These are phyloP conservation scores for Latheticus oryzae DNA, from an alignment of 2,888 invertebrate species.

Conservation along the genomic window DNA sequence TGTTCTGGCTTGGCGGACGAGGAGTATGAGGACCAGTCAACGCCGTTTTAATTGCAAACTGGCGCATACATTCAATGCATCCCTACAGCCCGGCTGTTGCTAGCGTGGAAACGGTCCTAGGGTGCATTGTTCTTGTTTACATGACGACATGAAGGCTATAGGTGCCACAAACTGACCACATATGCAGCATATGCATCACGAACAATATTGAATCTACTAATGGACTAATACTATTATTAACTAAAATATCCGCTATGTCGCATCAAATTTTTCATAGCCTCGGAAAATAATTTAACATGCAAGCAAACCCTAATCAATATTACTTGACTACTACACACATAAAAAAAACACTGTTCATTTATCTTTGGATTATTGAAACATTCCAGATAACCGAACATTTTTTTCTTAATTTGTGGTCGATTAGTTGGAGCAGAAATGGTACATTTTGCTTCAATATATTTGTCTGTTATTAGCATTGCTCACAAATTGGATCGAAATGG, in stretches of 20 bases:
- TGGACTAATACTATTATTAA: constrained; percentile 42
- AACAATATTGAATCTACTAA: constrained; percentile 43
- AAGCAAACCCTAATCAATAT: constrained; percentile 17
- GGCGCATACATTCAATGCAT: constrained; percentile 52
- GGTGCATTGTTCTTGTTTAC: constrained; percentile 49
- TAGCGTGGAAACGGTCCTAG: constrained; percentile 45
- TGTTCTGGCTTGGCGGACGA: constrained; percentile 37
- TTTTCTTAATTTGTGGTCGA: not conserved
- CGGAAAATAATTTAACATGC: constrained; percentile 25
- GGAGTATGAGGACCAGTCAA: constrained; percentile 51
- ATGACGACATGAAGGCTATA: constrained; percentile 42
- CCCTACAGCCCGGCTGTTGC: constrained; percentile 44
- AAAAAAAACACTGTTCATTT: not conserved
- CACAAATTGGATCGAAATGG: constrained; percentile 23
- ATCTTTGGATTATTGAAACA: too few species aligned
- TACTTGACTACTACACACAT: constrained; percentile 3
- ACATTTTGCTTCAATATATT: not conserved
- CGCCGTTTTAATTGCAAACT: constrained; percentile 56
- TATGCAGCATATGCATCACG: constrained; percentile 43
- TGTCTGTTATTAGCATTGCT: constrained; percentile 10
- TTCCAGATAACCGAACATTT: too few species aligned
- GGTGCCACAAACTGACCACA: constrained; percentile 44
- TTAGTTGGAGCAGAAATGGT: too few species aligned
- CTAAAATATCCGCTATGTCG: constrained; percentile 35
- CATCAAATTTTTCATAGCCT: constrained; percentile 27